These are phyloP conservation scores for Onychomys leucogaster DNA, from an alignment of 2,797 vertebrate genomes.

Conservation along the genomic window DNA sequence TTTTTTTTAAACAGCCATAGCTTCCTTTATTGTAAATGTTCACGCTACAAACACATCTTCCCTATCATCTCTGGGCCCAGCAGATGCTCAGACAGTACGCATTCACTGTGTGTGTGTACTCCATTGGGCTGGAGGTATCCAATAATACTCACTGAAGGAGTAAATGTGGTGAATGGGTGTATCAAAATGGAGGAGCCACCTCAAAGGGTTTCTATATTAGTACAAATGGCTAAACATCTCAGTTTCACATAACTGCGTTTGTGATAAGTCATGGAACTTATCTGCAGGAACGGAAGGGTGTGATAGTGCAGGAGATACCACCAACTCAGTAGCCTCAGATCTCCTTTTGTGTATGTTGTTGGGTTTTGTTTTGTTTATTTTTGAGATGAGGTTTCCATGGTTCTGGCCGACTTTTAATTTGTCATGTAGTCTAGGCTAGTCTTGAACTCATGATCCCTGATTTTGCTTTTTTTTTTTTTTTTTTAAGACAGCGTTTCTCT, in stretches of 20 bases:
- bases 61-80: background rate
- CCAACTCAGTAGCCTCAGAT: background rate
- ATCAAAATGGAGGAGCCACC: background rate
- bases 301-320: background rate
- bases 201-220: background rate
- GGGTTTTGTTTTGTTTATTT: background rate
- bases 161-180: background rate
- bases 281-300: background rate
- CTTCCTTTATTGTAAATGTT: background rate
- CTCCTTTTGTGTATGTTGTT: background rate
- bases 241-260: background rate
- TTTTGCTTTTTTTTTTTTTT: no score
- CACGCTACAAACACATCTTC: background rate
- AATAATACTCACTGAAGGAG: background rate
- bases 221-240: background rate
- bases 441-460: background rate
- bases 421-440: background rate
- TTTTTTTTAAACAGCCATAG: conserved; percentile 20
- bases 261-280: background rate
- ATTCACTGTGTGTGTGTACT: background rate
- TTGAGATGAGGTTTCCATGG: background rate
- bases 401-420: background rate
- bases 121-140: background rate
- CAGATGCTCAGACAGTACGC: background rate
- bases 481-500: no score